Evolutionary conservation across 2,888 invertebrate species (phyloP).

Genomic region (Folsomia manolachei): DNA sequence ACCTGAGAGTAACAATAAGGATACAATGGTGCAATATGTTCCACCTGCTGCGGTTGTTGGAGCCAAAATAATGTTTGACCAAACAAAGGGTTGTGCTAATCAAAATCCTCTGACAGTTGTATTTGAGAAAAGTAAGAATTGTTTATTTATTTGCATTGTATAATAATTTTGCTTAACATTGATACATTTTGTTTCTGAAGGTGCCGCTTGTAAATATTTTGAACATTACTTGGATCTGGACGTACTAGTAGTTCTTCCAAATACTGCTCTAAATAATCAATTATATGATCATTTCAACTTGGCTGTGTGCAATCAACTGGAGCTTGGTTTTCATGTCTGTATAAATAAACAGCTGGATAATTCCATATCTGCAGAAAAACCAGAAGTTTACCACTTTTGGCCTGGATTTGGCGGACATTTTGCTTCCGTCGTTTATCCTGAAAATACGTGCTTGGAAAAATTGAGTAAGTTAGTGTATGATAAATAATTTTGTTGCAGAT

Average conservation of each 20-base stretch:
- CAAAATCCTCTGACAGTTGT: conserved; percentile 42
- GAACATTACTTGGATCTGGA: conserved; percentile 47
- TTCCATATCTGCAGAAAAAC: conserved; percentile 53
- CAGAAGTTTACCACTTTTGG: conserved; percentile 72
- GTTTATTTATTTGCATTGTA: too few species aligned
- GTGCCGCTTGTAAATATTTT: conserved; percentile 47
- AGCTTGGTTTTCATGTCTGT: conserved; percentile 42
- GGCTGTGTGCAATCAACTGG: conserved; percentile 44
- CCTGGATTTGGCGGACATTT: conserved; percentile 72
- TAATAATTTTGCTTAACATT: too few species aligned
- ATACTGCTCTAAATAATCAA: conserved; percentile 15
- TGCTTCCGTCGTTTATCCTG: conserved; percentile 70
- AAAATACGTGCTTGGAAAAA: conserved; percentile 65
- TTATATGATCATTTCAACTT: conserved; percentile 44
- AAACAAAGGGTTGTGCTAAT: conserved; percentile 34
- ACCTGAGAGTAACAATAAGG: conserved; percentile 15
- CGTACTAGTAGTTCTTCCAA: conserved; percentile 42
- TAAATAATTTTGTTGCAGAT: neutral
- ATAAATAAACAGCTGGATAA: conserved; percentile 46
- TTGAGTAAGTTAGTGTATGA: conserved; percentile 60
- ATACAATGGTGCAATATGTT: conserved; percentile 31
- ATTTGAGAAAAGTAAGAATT: conserved; percentile 38
- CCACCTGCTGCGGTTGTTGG: conserved; percentile 35
- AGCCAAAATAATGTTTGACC: conserved; percentile 43
- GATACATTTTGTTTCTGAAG: conserved; percentile 26